These are phyloP conservation scores for Heteromurus nitidus DNA, from an alignment of 2,888 invertebrate genomes.

Conservation along the genomic window DNA sequence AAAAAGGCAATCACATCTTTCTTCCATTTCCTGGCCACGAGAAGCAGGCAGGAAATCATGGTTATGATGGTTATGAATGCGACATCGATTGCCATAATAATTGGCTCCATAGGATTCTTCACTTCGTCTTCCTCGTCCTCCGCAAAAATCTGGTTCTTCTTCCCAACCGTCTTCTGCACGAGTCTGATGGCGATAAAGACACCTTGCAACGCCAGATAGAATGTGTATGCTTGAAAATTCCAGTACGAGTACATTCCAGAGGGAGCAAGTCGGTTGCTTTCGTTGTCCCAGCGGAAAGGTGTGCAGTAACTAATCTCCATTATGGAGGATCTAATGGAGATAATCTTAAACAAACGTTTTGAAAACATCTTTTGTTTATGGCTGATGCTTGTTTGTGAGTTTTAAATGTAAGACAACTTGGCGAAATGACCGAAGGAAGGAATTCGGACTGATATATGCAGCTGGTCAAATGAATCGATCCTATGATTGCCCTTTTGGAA, in stretches of 20 bases:
- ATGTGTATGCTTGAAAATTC: neutral
- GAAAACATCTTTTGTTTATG: neutral
- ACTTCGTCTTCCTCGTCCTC: neutral
- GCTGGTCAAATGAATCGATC: no score
- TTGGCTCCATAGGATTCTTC: neutral
- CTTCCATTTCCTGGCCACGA: neutral
- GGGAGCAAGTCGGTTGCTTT: neutral
- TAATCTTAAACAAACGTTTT: neutral
- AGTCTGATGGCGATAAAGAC: neutral
- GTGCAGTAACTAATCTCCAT: constrained; percentile 3
- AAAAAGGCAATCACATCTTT: neutral
- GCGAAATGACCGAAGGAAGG: no score
- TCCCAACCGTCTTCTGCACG: neutral
- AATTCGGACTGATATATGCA: no score
- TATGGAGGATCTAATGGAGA: neutral
- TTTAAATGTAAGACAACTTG: no score
- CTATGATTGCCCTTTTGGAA: no score
- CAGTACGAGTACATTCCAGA: neutral
- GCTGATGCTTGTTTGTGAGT: no score
- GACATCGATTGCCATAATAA: neutral
- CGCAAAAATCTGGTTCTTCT: neutral
- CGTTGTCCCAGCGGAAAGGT: constrained; percentile 3
- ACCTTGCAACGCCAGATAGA: neutral
- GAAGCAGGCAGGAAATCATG: neutral
- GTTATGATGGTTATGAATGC: neutral